Conservation (phyloP, 1,140 invertebrate genomes). For the Hyphantria cunea region DNA sequence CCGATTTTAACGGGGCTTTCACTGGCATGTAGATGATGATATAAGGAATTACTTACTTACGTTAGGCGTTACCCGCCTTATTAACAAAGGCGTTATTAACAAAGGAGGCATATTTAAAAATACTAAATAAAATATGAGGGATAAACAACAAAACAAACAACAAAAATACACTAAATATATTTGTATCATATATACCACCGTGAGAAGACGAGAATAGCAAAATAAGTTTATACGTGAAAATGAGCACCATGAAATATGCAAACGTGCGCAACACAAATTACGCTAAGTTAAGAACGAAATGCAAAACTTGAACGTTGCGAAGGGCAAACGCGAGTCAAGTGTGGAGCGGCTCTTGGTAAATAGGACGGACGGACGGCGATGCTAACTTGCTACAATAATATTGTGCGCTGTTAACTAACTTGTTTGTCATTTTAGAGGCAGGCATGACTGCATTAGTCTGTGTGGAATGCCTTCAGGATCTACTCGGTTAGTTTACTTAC, state of each 20-base stretch:
- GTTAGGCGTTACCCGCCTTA: too few species aligned
- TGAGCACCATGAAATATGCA: conserved; percentile 45
- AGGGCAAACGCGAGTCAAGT: conserved; percentile 55
- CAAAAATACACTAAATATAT: too few species aligned
- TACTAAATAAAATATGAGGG: too few species aligned
- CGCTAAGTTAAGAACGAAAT: conserved; percentile 56
- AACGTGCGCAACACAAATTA: conserved; percentile 52
- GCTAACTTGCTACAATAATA: conserved; percentile 33
- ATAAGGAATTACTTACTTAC: too few species aligned
- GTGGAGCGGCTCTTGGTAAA: conserved; percentile 46
- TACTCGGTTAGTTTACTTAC: conserved; percentile 20
- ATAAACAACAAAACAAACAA: too few species aligned
- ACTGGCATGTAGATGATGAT: too few species aligned
- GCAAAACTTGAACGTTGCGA: conserved; percentile 51
- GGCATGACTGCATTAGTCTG: conserved; percentile 22
- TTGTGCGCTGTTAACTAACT: conserved; percentile 56
- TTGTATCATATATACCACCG: too few species aligned
- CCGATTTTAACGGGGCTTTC: too few species aligned
- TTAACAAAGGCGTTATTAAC: too few species aligned
- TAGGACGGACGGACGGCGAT: conserved; percentile 10
- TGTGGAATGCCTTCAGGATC: conserved; percentile 24
- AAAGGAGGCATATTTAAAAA: too few species aligned
- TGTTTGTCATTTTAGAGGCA: conserved; percentile 47
- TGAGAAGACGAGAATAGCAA: conserved; percentile 33
- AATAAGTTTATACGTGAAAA: conserved; percentile 41